phyloP scores from a whole-genome alignment of 2,113 vertebrate species.

The Labeo catla region DNA sequence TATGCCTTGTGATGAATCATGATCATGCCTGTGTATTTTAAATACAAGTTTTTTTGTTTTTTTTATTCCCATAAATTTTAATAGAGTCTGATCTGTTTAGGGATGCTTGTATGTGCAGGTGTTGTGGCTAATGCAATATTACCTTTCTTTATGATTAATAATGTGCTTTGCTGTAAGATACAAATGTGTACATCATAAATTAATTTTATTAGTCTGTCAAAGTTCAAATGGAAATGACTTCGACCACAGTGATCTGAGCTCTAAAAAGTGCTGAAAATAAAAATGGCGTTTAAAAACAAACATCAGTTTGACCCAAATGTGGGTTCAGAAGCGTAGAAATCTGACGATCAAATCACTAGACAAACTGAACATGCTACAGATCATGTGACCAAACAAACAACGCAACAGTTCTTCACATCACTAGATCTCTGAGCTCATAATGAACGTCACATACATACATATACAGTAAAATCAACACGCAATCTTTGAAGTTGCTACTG shows the following conservation, averaged over 20 bases:
- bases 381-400: conserved; percentile 6
- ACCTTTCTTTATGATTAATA: background rate
- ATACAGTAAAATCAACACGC: background rate
- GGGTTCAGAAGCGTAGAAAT: conserved; percentile 57
- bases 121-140: background rate
- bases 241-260: conserved; percentile 59
- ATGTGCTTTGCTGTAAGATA: background rate
- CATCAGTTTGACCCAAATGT: conserved; percentile 53
- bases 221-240: conserved; percentile 57
- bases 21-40: background rate
- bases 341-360: conserved; percentile 15
- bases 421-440: background rate
- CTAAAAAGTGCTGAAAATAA: conserved; percentile 39
- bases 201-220: conserved; percentile 65
- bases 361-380: background rate
- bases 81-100: background rate
- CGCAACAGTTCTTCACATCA: background rate
- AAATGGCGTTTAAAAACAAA: background rate
- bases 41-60: background rate
- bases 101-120: background rate
- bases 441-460: background rate
- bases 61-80: background rate
- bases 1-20: background rate
- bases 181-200: conserved; percentile 59
- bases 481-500: background rate